Conservation (phyloP, 2,888 invertebrate species). For the Plagodis dolabraria region DNA sequence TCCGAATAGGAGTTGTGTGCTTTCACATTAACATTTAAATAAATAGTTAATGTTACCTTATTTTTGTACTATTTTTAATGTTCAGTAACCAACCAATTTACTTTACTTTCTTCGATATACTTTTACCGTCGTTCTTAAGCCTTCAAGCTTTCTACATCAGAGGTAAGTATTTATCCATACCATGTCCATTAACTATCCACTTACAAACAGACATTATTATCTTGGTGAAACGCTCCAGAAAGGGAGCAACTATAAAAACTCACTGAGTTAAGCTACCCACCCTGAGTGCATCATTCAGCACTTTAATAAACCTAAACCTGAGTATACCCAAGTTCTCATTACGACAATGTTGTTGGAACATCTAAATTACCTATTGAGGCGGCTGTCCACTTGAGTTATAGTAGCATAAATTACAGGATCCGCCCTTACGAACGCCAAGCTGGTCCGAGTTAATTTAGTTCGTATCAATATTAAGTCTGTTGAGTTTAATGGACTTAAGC, state of each 20-base stretch:
- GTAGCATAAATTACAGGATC: conserved; percentile 79
- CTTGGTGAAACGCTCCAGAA: conserved; percentile 26
- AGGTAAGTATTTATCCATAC: conserved; percentile 14
- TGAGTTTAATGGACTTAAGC: not conserved
- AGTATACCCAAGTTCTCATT: conserved; percentile 69
- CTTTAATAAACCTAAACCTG: conserved; percentile 57
- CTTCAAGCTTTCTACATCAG: too few species aligned
- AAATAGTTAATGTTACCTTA: too few species aligned
- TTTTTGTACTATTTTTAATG: too few species aligned
- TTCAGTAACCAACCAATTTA: too few species aligned
- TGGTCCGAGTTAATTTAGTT: conserved; percentile 32
- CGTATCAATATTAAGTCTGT: conserved; percentile 35
- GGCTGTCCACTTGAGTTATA: conserved; percentile 78
- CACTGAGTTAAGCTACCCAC: conserved; percentile 43
- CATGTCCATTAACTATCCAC: conserved; percentile 24
- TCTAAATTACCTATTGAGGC: conserved; percentile 81
- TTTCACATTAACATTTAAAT: too few species aligned
- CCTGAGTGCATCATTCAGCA: conserved; percentile 52
- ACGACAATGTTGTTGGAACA: conserved; percentile 80
- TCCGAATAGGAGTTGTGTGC: too few species aligned
- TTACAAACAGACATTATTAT: conserved; percentile 23
- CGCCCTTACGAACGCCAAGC: conserved; percentile 55
- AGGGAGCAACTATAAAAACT: conserved; percentile 35
- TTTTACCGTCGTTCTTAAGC: too few species aligned
- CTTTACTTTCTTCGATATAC: too few species aligned